A percentile compares a stretch with the other conserved stretches of the same genome.
phyloP scores from a whole-genome alignment of 2,113 vertebrate genomes.

The Dasypus novemcinctus region DNA sequence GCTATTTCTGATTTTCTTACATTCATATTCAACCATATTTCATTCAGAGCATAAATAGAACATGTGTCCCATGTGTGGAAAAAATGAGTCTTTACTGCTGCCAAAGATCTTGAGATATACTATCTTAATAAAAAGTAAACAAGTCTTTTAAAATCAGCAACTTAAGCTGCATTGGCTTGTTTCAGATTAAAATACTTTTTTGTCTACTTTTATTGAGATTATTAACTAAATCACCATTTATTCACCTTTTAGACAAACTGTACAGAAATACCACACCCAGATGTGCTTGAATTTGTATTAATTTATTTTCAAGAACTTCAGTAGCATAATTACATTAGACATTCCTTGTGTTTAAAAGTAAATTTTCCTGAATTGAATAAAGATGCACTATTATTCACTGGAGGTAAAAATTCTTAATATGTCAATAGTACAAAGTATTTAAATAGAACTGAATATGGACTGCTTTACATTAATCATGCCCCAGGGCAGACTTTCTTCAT shows the following conservation, averaged over 20 bases:
- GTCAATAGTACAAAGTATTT: background rate
- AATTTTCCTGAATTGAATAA: conserved; percentile 11
- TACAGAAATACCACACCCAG: background rate
- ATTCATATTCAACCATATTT: background rate
- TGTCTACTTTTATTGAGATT: background rate
- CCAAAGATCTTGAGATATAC: background rate
- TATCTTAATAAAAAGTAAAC: conserved; percentile 23
- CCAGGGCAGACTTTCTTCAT: background rate
- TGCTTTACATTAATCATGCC: background rate
- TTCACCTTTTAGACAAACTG: conserved; percentile 20
- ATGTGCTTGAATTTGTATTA: conserved; percentile 43
- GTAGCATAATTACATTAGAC: conserved; percentile 51
- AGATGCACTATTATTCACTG: conserved; percentile 19
- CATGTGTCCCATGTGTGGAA: background rate
- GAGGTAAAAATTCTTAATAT: conserved; percentile 5
- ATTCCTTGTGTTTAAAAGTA: conserved; percentile 52
- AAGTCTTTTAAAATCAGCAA: conserved; percentile 14
- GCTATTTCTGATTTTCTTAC: background rate
- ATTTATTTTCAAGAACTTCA: conserved; percentile 43
- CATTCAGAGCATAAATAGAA: background rate
- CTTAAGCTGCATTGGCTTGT: background rate
- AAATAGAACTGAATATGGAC: background rate
- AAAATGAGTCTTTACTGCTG: background rate
- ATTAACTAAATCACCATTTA: conserved; percentile 44
- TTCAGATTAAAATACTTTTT: conserved; percentile 19